Conservation (phyloP, 2,113 vertebrate genomes). For the Leucopternis melanops region DNA sequence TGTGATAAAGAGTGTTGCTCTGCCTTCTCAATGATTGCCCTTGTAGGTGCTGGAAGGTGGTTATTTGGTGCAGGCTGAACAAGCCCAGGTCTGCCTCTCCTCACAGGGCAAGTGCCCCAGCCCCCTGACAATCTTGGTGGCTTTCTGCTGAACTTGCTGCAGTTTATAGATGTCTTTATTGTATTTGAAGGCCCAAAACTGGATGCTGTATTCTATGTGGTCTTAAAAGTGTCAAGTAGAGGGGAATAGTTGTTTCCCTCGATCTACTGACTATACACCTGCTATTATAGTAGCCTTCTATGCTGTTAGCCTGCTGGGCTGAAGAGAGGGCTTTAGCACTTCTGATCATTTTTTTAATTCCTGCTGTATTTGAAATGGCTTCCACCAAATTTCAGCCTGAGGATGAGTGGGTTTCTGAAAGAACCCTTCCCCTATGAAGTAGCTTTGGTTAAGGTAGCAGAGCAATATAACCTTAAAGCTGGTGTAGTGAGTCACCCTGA, state of each 20-base stretch:
- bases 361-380: neutral
- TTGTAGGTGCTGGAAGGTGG: neutral
- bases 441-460: neutral
- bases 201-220: neutral
- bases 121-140: neutral
- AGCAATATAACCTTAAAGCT: neutral
- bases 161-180: neutral
- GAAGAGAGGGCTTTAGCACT: neutral
- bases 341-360: neutral
- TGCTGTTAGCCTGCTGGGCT: neutral
- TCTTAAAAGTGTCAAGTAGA: neutral
- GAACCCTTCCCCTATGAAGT: neutral
- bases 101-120: neutral
- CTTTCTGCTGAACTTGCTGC: neutral
- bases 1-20: neutral
- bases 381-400: neutral
- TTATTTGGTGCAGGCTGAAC: neutral
- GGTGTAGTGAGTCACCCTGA: neutral
- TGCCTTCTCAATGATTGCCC: neutral
- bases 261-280: neutral
- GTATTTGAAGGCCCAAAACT: neutral
- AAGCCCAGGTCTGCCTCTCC: neutral
- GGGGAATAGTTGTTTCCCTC: neutral
- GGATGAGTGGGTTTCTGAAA: neutral
- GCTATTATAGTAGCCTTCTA: neutral